A percentile compares a stretch with the other conserved stretches of the same genome.
Evolutionary conservation across 2,113 vertebrate genomes (phyloP).

Genomic region (Antigone vipio): DNA sequence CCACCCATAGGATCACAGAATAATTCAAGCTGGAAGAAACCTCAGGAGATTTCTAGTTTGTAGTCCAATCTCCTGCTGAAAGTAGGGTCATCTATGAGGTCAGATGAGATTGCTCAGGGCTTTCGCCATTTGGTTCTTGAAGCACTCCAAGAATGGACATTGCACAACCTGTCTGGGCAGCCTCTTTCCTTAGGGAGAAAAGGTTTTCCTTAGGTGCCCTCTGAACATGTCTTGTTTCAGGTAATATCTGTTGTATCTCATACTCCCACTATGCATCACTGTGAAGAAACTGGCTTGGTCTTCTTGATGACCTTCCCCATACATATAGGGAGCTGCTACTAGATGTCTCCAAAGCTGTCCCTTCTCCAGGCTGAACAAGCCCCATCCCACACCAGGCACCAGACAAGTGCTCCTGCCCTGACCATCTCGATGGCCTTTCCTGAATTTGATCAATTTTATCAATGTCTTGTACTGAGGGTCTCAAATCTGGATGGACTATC

Average conservation of each 20-base stretch:
- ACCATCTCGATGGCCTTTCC: neutral
- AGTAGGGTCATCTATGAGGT: neutral
- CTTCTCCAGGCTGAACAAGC: neutral
- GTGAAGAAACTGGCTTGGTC: neutral
- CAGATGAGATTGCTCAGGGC: neutral
- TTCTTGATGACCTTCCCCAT: neutral
- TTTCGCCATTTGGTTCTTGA: neutral
- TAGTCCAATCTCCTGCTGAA: neutral
- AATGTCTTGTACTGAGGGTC: neutral
- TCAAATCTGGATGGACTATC: neutral
- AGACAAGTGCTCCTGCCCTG: neutral
- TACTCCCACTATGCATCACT: neutral
- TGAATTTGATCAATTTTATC: neutral
- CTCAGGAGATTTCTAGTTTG: neutral
- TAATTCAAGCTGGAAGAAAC: neutral
- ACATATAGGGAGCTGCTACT: neutral
- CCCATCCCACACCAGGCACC: neutral
- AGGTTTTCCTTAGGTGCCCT: neutral
- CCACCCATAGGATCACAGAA: neutral
- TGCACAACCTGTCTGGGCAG: neutral
- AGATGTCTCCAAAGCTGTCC: neutral
- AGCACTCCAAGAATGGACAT: neutral
- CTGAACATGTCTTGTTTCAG: neutral
- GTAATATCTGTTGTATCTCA: neutral
- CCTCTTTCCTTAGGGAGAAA: neutral